Conservation (phyloP, 1,140 invertebrate species). For the Pteromalus puparum region DNA sequence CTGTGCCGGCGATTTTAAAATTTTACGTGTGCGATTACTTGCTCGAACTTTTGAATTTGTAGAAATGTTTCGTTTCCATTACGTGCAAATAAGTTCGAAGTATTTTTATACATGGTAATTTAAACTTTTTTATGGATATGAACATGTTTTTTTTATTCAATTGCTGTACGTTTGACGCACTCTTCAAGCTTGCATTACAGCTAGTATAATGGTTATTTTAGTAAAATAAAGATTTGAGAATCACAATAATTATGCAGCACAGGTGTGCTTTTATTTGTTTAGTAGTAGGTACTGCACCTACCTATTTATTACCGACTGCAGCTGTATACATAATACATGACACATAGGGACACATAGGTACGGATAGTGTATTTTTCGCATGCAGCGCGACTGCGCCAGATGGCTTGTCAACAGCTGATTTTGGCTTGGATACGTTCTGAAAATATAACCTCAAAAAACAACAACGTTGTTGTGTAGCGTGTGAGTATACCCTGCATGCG, state of each 20-base stretch:
- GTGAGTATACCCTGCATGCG: background rate
- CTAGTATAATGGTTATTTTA: too few relatives aligned
- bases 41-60: too few relatives aligned
- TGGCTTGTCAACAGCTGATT: background rate
- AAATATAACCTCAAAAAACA: slow-evolving; percentile 4
- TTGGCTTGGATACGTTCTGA: background rate
- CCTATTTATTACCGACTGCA: background rate
- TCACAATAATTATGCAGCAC: background rate
- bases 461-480: background rate
- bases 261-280: background rate
- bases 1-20: background rate
- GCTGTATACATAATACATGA: background rate
- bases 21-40: background rate
- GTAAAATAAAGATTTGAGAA: too few relatives aligned
- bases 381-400: background rate
- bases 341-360: too few relatives aligned
- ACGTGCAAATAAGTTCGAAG: too few relatives aligned
- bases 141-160: too few relatives aligned
- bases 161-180: too few relatives aligned
- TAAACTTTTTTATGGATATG: too few relatives aligned
- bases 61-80: too few relatives aligned
- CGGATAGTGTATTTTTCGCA: too few relatives aligned
- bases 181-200: too few relatives aligned
- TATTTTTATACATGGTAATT: too few relatives aligned
- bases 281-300: background rate